Conservation (phyloP, 2,113 vertebrate species). For the Burhinus oedicnemus region DNA sequence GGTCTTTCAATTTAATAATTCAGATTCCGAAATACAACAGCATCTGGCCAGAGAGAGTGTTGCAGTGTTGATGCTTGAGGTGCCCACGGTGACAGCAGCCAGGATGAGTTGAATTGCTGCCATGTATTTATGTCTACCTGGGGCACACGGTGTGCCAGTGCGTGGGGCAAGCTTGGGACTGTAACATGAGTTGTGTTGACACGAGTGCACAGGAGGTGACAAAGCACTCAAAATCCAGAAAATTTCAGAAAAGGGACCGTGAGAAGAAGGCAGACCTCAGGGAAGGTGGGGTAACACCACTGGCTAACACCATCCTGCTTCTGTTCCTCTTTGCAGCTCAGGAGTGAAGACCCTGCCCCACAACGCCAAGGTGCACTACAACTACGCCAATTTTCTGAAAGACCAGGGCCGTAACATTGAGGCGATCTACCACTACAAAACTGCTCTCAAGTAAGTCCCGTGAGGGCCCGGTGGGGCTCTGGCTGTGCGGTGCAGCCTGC, state of each 20-base stretch:
- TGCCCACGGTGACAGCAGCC: accelerated
- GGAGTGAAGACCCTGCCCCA: slow-evolving; percentile 95
- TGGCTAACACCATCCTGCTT: not conserved
- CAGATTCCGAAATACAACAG: not conserved
- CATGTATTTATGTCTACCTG: accelerated
- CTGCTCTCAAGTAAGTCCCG: slow-evolving; percentile 82
- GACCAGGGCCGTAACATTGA: slow-evolving; percentile 86
- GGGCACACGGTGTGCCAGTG: not conserved
- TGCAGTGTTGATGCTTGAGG: not conserved
- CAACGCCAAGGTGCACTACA: slow-evolving; percentile 99
- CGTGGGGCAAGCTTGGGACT: not conserved
- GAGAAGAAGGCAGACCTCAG: not conserved
- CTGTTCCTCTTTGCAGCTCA: slow-evolving; percentile 78
- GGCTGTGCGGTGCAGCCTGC: not conserved
- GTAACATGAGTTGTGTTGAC: not conserved
- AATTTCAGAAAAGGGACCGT: not conserved
- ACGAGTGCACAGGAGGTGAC: not conserved
- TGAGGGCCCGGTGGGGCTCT: accelerated
- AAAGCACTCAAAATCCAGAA: accelerated
- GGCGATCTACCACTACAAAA: slow-evolving; percentile 92
- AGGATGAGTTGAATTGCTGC: not conserved
- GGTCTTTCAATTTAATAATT: not conserved
- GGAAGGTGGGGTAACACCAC: not conserved
- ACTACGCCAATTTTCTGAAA: slow-evolving; percentile 98
- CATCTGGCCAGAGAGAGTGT: not conserved